Percentiles rank a stretch among this genome's conserved stretches.
Conservation (phyloP, 2,797 vertebrate species). For the Neoniphon sammara region DNA sequence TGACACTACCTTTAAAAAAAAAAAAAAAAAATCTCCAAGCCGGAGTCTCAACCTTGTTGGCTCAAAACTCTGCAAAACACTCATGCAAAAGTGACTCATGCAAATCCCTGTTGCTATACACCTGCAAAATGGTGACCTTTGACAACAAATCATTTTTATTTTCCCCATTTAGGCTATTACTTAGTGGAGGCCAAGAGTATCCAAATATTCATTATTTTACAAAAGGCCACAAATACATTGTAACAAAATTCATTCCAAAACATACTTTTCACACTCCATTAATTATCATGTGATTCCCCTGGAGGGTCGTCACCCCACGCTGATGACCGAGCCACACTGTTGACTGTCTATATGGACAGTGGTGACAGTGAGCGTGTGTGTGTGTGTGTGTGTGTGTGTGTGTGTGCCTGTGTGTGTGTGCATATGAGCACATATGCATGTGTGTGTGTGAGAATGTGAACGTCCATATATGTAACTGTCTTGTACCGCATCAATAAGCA, state of each 20-base stretch:
- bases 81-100: too few relatives aligned
- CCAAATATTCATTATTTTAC: not conserved
- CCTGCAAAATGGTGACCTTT: not conserved
- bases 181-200: not conserved
- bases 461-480: not conserved
- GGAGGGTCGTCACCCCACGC: not conserved
- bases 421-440: not conserved
- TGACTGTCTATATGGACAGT: too few relatives aligned
- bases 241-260: not conserved
- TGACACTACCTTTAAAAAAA: not conserved
- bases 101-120: too few relatives aligned
- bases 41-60: not conserved
- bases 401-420: not conserved
- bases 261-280: not conserved
- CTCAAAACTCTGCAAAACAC: not conserved
- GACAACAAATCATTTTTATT: not conserved
- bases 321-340: not conserved
- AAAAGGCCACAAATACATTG: not conserved
- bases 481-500: not conserved
- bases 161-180: not conserved
- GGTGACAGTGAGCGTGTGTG: not conserved
- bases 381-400: not conserved
- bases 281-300: not conserved
- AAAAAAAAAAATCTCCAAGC: not conserved
- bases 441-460: constrained; percentile 34